phyloP scores from a whole-genome alignment of 2,113 vertebrate species.

The Phalacrocorax pelagicus region DNA sequence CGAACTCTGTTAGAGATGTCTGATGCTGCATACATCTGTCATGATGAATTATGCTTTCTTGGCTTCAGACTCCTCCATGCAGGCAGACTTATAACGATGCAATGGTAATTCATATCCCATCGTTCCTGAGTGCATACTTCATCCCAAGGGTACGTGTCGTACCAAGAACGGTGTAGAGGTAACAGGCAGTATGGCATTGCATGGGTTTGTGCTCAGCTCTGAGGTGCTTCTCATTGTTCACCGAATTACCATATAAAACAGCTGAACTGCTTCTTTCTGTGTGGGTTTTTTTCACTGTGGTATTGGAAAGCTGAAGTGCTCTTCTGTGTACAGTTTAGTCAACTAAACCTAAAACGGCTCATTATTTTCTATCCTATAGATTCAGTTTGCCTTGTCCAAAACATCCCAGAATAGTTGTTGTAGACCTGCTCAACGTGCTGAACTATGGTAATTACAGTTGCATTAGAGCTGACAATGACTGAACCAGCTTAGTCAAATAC shows the following conservation, averaged over 20 bases:
- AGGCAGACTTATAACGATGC: neutral
- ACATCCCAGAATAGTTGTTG: neutral
- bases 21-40: neutral
- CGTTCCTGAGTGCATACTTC: neutral
- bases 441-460: neutral
- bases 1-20: neutral
- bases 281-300: accelerated
- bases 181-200: neutral
- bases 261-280: neutral
- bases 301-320: neutral
- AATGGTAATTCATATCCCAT: neutral
- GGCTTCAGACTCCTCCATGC: neutral
- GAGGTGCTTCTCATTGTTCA: neutral
- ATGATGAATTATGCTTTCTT: slow-evolving; percentile 1
- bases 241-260: neutral
- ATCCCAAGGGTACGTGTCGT: neutral
- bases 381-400: neutral
- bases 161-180: neutral
- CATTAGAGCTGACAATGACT: neutral
- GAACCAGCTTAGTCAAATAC: neutral
- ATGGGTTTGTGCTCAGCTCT: neutral
- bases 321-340: neutral
- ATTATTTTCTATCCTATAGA: neutral
- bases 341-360: neutral
- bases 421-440: neutral